A percentile compares a stretch with the other conserved stretches of the same genome.
Conservation (phyloP, 2,888 invertebrate species). For the Drosophila greeni region DNA sequence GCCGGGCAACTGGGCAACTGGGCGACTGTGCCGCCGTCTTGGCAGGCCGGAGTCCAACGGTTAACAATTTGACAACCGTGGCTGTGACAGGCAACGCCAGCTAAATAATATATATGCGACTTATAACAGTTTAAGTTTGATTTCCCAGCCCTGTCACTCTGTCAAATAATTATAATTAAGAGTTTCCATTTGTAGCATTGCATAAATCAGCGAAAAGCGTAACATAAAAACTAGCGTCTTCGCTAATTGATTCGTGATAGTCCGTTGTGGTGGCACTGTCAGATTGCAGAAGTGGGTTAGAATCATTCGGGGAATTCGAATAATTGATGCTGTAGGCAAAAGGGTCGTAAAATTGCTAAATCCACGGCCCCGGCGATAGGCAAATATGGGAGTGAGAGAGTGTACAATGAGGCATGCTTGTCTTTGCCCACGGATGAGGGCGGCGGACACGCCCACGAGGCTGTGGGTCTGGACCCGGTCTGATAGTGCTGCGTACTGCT, state of each 20-base stretch:
- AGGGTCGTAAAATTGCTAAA: constrained; percentile 12
- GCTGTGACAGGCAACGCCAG: constrained; percentile 39
- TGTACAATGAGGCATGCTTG: constrained; percentile 35
- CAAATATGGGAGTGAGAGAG: constrained; percentile 14
- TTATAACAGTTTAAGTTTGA: constrained; percentile 68
- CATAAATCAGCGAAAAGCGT: constrained; percentile 56
- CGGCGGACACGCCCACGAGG: constrained; percentile 14
- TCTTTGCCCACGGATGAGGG: constrained; percentile 25
- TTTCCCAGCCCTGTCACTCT: constrained; percentile 30
- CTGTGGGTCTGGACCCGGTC: constrained; percentile 10
- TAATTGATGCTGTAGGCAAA: constrained; percentile 16
- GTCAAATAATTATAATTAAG: constrained; percentile 62
- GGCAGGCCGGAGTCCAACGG: constrained; percentile 31
- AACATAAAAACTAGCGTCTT: constrained; percentile 12
- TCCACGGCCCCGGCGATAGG: constrained; percentile 16
- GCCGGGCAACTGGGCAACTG: constrained; percentile 25
- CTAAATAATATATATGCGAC: constrained; percentile 60
- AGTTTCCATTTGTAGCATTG: constrained; percentile 42
- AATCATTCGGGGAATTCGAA: constrained; percentile 24
- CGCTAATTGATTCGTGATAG: constrained; percentile 33
- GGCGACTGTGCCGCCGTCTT: constrained; percentile 15
- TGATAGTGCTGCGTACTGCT: constrained; percentile 23
- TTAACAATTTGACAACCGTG: constrained; percentile 46
- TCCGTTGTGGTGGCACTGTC: background rate
- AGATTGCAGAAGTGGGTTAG: constrained; percentile 17